Percentiles rank a stretch among this genome's conserved stretches.
phyloP scores from a whole-genome alignment of 2,797 vertebrate genomes.

The Ispidina lecontei region DNA sequence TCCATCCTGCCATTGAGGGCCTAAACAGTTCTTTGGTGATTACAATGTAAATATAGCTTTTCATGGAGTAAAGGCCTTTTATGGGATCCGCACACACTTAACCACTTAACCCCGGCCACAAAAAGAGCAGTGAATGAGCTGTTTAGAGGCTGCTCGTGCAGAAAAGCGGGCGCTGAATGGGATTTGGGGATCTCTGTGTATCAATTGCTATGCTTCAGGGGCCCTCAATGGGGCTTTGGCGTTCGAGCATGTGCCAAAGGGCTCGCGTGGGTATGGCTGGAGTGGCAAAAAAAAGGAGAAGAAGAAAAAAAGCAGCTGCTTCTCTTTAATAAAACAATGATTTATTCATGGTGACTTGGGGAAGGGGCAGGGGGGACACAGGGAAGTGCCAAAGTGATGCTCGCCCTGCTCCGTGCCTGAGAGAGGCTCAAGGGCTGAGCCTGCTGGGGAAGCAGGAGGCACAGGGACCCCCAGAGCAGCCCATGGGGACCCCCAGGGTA shows the following conservation, averaged over 20 bases:
- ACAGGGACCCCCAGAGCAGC: background rate
- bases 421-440: background rate
- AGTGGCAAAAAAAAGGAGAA: background rate
- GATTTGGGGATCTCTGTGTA: conserved; percentile 75
- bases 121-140: conserved; percentile 77
- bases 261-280: conserved; percentile 16
- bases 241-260: conserved; percentile 73
- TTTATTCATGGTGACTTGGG: conserved; percentile 75
- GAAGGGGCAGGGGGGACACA: background rate
- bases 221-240: conserved; percentile 67
- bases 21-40: conserved; percentile 76
- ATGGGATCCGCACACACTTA: conserved; percentile 73
- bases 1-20: conserved; percentile 59
- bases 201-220: conserved; percentile 76
- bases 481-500: background rate
- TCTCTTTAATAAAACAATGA: conserved; percentile 77
- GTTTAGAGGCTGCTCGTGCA: conserved; percentile 76
- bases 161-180: conserved; percentile 71
- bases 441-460: background rate
- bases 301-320: conserved; percentile 75
- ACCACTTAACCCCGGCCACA: conserved; percentile 79
- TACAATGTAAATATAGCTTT: conserved; percentile 81
- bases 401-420: background rate
- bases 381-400: background rate
- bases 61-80: conserved; percentile 77